Evolutionary conservation across 2,888 invertebrate genomes (phyloP).

Genomic region (Aplocera efformata): DNA sequence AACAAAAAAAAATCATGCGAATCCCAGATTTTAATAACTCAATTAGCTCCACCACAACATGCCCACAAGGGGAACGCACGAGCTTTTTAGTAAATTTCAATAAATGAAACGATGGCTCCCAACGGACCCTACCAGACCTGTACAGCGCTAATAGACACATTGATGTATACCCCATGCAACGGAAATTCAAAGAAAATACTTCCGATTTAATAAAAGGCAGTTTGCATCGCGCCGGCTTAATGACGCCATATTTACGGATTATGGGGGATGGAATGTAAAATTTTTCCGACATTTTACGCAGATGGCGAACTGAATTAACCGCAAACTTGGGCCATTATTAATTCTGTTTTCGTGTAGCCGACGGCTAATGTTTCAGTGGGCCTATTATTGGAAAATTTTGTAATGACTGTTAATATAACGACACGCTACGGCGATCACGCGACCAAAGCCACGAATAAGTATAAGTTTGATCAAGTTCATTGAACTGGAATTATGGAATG

Average conservation of each 20-base stretch:
- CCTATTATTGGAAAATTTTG: slow-evolving; percentile 75
- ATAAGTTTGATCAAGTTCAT: slow-evolving; percentile 48
- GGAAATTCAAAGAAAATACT: slow-evolving; percentile 29
- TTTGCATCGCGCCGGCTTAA: slow-evolving; percentile 41
- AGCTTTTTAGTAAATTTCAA: slow-evolving; percentile 54
- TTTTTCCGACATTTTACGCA: slow-evolving; percentile 58
- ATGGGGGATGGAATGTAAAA: slow-evolving; percentile 50
- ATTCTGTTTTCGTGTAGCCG: slow-evolving; percentile 71
- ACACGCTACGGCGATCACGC: slow-evolving; percentile 66
- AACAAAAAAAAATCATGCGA: not conserved
- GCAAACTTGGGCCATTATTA: slow-evolving; percentile 71
- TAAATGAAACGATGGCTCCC: slow-evolving; percentile 71
- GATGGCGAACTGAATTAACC: slow-evolving; percentile 63
- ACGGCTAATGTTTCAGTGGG: slow-evolving; percentile 64
- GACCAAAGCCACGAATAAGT: slow-evolving; percentile 45
- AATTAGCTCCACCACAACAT: slow-evolving; percentile 16
- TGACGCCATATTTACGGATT: slow-evolving; percentile 54
- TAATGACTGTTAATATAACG: slow-evolving; percentile 73
- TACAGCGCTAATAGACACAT: slow-evolving; percentile 61
- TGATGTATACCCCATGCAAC: slow-evolving; percentile 57
- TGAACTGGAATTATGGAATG: slow-evolving; percentile 36
- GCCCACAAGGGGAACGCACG: slow-evolving; percentile 27
- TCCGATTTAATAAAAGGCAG: slow-evolving; percentile 32
- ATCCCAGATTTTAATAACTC: slow-evolving; percentile 33
- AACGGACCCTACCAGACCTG: slow-evolving; percentile 34